Conservation (phyloP, 2,888 invertebrate species). For the Amaurobius ferox region DNA sequence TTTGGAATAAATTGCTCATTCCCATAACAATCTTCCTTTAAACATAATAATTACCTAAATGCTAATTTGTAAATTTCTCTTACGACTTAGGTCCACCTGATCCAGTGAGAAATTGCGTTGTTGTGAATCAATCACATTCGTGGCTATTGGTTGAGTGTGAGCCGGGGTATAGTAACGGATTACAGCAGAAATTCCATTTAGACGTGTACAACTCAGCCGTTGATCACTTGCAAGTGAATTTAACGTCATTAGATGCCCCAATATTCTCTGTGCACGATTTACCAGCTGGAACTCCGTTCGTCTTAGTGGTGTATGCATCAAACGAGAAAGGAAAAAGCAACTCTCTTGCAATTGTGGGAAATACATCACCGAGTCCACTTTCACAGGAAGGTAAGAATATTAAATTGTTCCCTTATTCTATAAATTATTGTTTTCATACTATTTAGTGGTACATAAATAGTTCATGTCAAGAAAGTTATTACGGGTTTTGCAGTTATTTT, state of each 20-base stretch:
- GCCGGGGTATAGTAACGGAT: slow-evolving; percentile 93
- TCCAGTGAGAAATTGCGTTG: slow-evolving; percentile 92
- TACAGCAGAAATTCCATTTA: slow-evolving; percentile 89
- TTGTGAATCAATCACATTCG: slow-evolving; percentile 90
- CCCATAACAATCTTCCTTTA: too few relatives aligned
- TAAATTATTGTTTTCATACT: too few relatives aligned
- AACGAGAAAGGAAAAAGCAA: slow-evolving; percentile 91
- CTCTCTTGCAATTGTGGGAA: slow-evolving; percentile 86
- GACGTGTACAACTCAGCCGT: slow-evolving; percentile 83
- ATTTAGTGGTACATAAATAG: too few relatives aligned
- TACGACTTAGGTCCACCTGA: slow-evolving; percentile 88
- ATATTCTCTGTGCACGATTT: slow-evolving; percentile 86
- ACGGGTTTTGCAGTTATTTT: too few relatives aligned
- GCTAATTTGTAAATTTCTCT: not conserved
- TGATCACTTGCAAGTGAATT: slow-evolving; percentile 85
- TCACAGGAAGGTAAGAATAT: slow-evolving; percentile 45
- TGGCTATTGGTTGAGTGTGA: slow-evolving; percentile 89
- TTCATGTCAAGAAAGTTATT: too few relatives aligned
- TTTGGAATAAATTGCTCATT: too few relatives aligned
- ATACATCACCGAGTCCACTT: slow-evolving; percentile 79
- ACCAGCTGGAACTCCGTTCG: slow-evolving; percentile 86
- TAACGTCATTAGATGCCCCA: slow-evolving; percentile 82
- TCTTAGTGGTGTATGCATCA: slow-evolving; percentile 86
- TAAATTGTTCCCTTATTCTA: too few relatives aligned
- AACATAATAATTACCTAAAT: too few relatives aligned